Base-by-base conservation (phyloP, 2,888 invertebrate genomes). In the Saturnia japonica region DNA sequence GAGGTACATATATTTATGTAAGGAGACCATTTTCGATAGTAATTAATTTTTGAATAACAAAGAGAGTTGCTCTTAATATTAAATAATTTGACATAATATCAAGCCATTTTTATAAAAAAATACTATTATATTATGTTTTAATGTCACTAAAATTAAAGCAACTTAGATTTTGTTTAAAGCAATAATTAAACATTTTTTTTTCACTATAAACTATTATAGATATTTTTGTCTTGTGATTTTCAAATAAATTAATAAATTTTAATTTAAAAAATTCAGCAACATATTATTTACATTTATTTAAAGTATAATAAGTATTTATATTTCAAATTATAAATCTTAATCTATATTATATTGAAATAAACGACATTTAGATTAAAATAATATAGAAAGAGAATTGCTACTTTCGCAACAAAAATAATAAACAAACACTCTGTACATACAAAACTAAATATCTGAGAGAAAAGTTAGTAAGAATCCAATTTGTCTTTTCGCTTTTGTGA, bases 401-500 rank as follows among this genome's bases (percentile, higher is more conserved):
- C 57, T 25, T 12, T 25, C 11, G 25, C 57, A 57, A 12, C 57
- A 57, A 57, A 57, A 57, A 57, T 4, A 25, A 57, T 57, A 57
- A 57, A 57, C 57, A 57, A 57, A 57, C 25, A 57, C 25, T 57
- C 25, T 12, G 57, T 57, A 57, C 57, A 25, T n/a, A n/a, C n/a
- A n/a, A n/a, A 1, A 57, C 25, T 57, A 57, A 25, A 25, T 57
- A 57, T 57, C 25, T 25, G 57, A 25, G 57, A 57, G 57, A 57
- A 57, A 57, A 57, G 57, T 57, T 57, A 25, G 57, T 57, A 57
- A 57, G 42, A 51, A 42, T 51, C 22, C 66, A 54, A 70, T 70
- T 70, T 70, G 40, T 66, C 42, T 66, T 54, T 64, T 25, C 69
- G 51, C 64, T 70, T 67, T 67, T 54, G 66, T 54, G 66, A 70